Percentiles rank a stretch among this genome's conserved stretches.
Conservation (phyloP, 2,113 vertebrate genomes). For the Narcine bancroftii region DNA sequence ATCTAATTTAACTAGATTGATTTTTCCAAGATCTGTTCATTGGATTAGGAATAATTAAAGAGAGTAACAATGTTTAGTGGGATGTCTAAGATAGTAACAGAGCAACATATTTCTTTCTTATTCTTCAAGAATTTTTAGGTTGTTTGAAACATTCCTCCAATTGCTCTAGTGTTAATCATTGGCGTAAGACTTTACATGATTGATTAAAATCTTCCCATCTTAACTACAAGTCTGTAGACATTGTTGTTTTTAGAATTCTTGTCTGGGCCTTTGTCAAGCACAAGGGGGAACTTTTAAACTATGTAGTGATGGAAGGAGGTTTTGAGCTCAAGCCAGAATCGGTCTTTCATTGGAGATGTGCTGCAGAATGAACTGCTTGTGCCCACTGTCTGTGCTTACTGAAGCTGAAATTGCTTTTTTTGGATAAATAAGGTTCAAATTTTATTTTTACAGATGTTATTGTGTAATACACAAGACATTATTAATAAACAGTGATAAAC, state of each 20-base stretch:
- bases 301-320: not conserved
- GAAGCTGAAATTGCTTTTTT: not conserved
- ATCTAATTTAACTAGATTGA: not conserved
- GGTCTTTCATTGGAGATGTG: not conserved
- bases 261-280: not conserved
- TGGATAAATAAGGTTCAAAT: not conserved
- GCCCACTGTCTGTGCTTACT: not conserved
- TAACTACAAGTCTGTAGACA: not conserved
- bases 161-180: not conserved
- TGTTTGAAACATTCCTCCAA: not conserved
- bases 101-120: not conserved
- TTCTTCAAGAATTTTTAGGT: not conserved
- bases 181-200: not conserved
- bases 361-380: not conserved
- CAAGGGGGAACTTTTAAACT: not conserved
- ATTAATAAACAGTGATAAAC: not conserved
- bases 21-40: not conserved
- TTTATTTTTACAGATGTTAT: not conserved
- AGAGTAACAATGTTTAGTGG: not conserved
- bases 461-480: not conserved
- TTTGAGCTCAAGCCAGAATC: constrained; percentile 14
- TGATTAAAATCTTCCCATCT: not conserved
- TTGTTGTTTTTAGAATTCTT: constrained; percentile 11
- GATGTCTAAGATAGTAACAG: not conserved
- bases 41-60: not conserved